Conservation (phyloP, 2,113 vertebrate species). For the Silurus asotus region DNA sequence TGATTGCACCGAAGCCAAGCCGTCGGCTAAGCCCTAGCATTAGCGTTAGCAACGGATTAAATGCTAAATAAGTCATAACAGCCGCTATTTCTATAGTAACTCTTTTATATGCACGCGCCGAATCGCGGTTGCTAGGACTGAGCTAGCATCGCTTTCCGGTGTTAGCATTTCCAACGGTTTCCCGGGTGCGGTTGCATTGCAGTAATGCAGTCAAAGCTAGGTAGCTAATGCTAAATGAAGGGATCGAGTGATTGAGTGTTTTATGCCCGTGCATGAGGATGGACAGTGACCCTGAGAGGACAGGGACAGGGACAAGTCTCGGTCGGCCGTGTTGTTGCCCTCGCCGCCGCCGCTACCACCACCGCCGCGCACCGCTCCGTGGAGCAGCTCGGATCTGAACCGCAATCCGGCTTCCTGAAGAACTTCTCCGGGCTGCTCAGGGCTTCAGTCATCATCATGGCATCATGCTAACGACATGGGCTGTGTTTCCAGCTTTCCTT, state of each 20-base stretch:
- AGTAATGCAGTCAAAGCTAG: constrained; percentile 17
- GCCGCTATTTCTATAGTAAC: too few species aligned
- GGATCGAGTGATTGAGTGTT: neutral
- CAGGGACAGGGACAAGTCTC: neutral
- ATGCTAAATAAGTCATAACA: neutral
- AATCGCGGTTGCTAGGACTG: too few species aligned
- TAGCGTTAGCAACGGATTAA: neutral
- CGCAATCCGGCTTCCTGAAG: too few species aligned
- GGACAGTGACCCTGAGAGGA: neutral
- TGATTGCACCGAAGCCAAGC: neutral
- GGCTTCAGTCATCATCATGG: too few species aligned
- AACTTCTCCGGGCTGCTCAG: too few species aligned
- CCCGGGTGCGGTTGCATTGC: constrained; percentile 44
- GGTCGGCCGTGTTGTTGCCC: too few species aligned
- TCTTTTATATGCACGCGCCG: too few species aligned
- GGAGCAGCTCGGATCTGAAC: too few species aligned
- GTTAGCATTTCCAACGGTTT: neutral
- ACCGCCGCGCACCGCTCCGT: too few species aligned
- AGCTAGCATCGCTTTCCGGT: neutral
- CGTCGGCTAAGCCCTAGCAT: constrained; percentile 20
- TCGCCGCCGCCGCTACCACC: too few species aligned
- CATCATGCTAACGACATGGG: too few species aligned
- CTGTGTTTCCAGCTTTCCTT: too few species aligned
- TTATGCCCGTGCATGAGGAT: neutral
- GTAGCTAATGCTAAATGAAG: neutral